phyloP scores from a whole-genome alignment of 2,113 vertebrate genomes.

The Tricholaema leucomelas region DNA sequence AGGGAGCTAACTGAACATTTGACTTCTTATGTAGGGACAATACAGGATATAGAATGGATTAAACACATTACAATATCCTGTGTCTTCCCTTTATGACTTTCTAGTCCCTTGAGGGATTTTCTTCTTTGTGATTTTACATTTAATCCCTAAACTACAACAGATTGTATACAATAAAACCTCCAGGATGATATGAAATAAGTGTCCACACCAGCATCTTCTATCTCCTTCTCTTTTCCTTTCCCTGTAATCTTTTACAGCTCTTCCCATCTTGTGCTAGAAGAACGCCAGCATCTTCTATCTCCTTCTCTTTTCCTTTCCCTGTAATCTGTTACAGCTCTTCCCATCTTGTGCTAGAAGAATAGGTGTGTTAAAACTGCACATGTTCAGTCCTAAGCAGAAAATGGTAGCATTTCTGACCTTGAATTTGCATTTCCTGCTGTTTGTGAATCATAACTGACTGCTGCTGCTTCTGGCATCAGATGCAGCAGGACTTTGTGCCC shows the following conservation, averaged over 20 bases:
- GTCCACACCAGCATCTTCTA: not conserved
- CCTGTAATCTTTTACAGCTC: too few species aligned
- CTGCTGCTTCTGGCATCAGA: not conserved
- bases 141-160: too few species aligned
- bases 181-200: not conserved
- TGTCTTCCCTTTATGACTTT: too few species aligned
- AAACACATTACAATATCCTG: too few species aligned
- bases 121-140: too few species aligned
- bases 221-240: not conserved
- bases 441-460: not conserved
- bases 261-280: too few species aligned
- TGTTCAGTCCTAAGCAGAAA: not conserved
- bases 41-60: too few species aligned
- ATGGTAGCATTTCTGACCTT: fast-evolving
- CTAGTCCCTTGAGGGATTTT: too few species aligned
- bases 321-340: not conserved
- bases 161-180: not conserved
- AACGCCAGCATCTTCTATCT: not conserved
- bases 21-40: too few species aligned
- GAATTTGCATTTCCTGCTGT: not conserved
- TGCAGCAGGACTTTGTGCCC: not conserved
- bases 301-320: not conserved
- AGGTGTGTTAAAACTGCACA: not conserved
- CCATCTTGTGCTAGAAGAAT: not conserved
- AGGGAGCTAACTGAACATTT: too few species aligned